Base-by-base conservation (phyloP, 2,888 invertebrate species). In the Torymus aiolomorphi region DNA sequence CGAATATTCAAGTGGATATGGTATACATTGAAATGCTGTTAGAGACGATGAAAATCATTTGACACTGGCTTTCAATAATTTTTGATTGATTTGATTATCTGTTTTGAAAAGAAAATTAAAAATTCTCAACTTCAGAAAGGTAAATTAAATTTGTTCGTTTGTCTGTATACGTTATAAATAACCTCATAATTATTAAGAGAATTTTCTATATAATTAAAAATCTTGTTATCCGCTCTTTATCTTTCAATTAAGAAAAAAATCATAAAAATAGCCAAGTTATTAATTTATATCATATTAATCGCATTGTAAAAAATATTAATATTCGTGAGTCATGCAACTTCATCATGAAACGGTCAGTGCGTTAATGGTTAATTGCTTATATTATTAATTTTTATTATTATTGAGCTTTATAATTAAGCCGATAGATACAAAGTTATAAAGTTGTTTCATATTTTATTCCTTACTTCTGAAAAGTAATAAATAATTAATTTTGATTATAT, bases 391-490 rank as follows among this genome's bases (percentile, higher is more conserved):
- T 14, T 73, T 20, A 52, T 62, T 73, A 54, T 24, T 61, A 52
- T 71, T 57, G 42, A 42, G 42, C 42, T 5, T 42, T 42, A 8
- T 42, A 42, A 42, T 42, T 42, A 42, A 42, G 42, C 42, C 42
- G 42, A 42, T 42, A 42, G n/a, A 61, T 72, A 52, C n/a, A n/a
- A n/a, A 72, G 62, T 24, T 16, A 16, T 13, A 49, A 71, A 59
- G 4, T 69, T n/a, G 5, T 20, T 52, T 54, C 42, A 56, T 52
- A 63, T 16, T 63, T 69, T 63, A 76, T 76, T 76, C 76, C 70
- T 76, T 63, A 70, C 70, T 76, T 71, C 70, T 42, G 42, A 8
- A 49, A 61, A 67, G 18, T 59, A 20, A 49, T 18, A 71, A 59
- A 18, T 31, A 54, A 66, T 66, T 49, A 12, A 14, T 62, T 52